Base-by-base conservation (phyloP, 1,140 invertebrate genomes). In the Formica selysi region DNA sequence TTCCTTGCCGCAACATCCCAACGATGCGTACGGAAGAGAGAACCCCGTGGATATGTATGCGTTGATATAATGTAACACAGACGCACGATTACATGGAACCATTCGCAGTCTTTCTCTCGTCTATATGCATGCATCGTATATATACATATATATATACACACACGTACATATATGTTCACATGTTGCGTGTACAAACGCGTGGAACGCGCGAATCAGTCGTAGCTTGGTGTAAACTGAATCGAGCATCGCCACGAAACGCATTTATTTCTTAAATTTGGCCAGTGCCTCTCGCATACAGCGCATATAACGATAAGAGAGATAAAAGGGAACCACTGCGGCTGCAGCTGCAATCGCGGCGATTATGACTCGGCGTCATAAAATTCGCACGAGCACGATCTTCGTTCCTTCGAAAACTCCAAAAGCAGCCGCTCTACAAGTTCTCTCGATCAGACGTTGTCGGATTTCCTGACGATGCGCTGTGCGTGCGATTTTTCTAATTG, bases 1-100 rank as follows among this genome's bases (percentile, higher is more conserved):
- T 94, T 95, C 93, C 93, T 95, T 95, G 94, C 92, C 92, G 89
- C 94, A 94, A 94, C 93, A 94, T 93, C 93, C 92, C 88, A 89
- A 86, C 92, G 91, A 94, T 93, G 90, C 91, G 92, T 92, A 90
- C 86, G 85, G 76, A 79, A 88, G 91, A 91, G 93, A 91, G 93
- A 91, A 90, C 11, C 73, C 51, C 61, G 36, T 76, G 79, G 68
- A 85, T 64, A 44, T 54, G 51, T 80, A 81, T 44, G 74, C 68
- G 78, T 54, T 67, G 76, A 81, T 89, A 85, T 86, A 89, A 89
- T 76, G 71, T 79, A 61, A 79, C 85, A 67, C 41, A 61, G 16
- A 68, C 87, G 73, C 65, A 44, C 88, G 68, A 61, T 87, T 85
- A 84, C 79, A 22, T 22, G 22, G 22, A 22, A 22, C 22, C 22